Percentiles rank a stretch among this genome's conserved stretches.
These are phyloP conservation scores for Eupithecia inturbata DNA, from an alignment of 2,888 invertebrate species.

Conservation along the genomic window DNA sequence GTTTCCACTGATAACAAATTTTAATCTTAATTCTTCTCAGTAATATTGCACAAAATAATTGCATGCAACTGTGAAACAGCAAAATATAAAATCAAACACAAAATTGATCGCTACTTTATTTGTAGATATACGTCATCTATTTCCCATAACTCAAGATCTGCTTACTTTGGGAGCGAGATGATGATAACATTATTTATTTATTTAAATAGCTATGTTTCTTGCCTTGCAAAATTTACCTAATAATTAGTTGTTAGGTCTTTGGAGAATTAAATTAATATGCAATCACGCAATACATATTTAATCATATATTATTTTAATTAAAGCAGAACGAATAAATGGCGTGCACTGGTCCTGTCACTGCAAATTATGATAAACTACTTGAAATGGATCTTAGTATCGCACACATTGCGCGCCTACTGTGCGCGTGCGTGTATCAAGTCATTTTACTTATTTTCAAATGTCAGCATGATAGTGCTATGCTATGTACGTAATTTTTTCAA, in stretches of 20 bases:
- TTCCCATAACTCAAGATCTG: neutral
- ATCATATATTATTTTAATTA: neutral
- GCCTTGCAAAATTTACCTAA: neutral
- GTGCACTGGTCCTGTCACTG: constrained; percentile 22
- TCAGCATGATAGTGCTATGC: no score
- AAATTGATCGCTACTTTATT: neutral
- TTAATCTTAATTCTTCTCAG: neutral
- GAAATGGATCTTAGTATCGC: constrained; percentile 6
- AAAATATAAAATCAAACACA: neutral
- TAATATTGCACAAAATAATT: neutral
- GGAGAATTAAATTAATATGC: neutral
- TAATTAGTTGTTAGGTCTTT: neutral
- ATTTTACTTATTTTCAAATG: neutral
- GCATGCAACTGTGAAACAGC: neutral
- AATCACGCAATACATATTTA: neutral
- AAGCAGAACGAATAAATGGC: constrained; percentile 14
- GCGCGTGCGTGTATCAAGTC: neutral
- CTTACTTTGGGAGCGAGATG: neutral
- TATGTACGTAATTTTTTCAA: no score
- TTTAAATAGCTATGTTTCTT: neutral
- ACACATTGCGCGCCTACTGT: neutral
- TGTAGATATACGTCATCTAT: neutral
- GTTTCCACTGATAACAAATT: neutral
- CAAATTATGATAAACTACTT: constrained; percentile 26
- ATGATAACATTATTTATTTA: neutral